Base-by-base conservation (phyloP, 1,140 invertebrate species). In the Drosophila persimilis region DNA sequence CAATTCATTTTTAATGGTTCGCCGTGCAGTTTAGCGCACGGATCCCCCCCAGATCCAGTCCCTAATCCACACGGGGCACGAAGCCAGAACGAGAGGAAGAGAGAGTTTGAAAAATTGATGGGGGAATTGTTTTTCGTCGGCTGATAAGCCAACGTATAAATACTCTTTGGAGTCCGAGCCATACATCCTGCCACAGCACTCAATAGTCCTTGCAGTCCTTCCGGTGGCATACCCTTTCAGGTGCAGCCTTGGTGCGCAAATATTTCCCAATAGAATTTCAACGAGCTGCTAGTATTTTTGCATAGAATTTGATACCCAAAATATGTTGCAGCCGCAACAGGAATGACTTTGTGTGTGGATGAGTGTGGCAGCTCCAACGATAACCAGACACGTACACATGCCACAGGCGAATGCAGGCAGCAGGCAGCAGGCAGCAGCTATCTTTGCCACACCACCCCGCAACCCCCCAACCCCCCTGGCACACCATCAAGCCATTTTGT, bases 191-290 rank as follows among this genome's bases (percentile, higher is more conserved):
- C 13, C 5, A n/a, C 0, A 5, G 56, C 48, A 70, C 15, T 22
- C 35, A 29, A 31, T 13, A 57, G 69, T 57, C 51, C 52, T 63
- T n/a, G 9, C 24, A 13, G 6, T 47, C 20, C 20, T 24, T 39
- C 11, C 5, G 35, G 54, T 24, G 43, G 26, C 44, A 29, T 73
- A 73, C 71, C 58, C 71, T 73, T 56, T 35, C 1, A 20, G 20
- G 3, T 29, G 31, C 8, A 53, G 47, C 29, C 39, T 29, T 67
- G 47, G 2, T 52, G 62, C 11, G 5, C 11, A 47, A 41, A 69
- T 80, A 86, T 85, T 85, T 86, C 81, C 81, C 81, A 64, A 86
- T 75, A 81, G 81, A 85, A 86, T 85, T 86, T 80, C 77, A 80
- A 80, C 64, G 77, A 65, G 80, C 72, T 69, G 81, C 56, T 64